Conservation (phyloP, 2,113 vertebrate genomes). For the Parus major region DNA sequence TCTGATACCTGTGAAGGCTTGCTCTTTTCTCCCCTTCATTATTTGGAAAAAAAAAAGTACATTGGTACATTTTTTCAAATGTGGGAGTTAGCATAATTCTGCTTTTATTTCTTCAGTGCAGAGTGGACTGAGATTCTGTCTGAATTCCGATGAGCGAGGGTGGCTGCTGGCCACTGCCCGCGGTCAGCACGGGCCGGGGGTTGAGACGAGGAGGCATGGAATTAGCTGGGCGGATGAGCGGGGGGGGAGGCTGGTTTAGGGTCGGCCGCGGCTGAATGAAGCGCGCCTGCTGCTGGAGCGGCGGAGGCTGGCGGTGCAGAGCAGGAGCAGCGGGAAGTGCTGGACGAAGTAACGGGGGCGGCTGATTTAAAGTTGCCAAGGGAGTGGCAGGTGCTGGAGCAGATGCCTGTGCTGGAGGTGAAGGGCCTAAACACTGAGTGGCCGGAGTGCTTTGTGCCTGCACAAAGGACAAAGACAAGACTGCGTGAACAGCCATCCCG, state of each 20-base stretch:
- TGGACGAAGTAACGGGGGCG: slow-evolving; percentile 93
- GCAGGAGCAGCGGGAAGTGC: slow-evolving; percentile 91
- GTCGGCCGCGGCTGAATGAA: slow-evolving; percentile 90
- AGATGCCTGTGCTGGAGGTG: slow-evolving; percentile 82
- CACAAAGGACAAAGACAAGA: slow-evolving; percentile 73
- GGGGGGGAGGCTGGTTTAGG: slow-evolving; percentile 89
- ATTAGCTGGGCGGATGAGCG: slow-evolving; percentile 94
- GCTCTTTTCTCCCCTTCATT: slow-evolving; percentile 36
- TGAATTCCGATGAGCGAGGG: slow-evolving; percentile 86
- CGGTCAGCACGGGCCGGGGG: slow-evolving; percentile 83
- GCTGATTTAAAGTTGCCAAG: slow-evolving; percentile 86
- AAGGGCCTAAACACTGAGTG: slow-evolving; percentile 84
- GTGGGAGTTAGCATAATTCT: slow-evolving; percentile 41
- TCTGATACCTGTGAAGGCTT: slow-evolving; percentile 52
- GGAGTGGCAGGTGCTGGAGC: slow-evolving; percentile 78
- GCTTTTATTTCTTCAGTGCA: slow-evolving; percentile 77
- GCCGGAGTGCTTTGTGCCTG: slow-evolving; percentile 83
- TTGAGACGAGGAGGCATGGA: slow-evolving; percentile 93
- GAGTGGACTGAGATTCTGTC: slow-evolving; percentile 85
- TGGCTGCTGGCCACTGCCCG: slow-evolving; percentile 77
- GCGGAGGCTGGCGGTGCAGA: slow-evolving; percentile 93
- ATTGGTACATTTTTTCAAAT: not conserved
- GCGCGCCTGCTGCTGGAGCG: slow-evolving; percentile 93
- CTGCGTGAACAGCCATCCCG: slow-evolving; percentile 33
- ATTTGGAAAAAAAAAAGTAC: slow-evolving; percentile 39